Base-by-base conservation (phyloP, 2,797 vertebrate genomes). In the Avahi laniger region DNA sequence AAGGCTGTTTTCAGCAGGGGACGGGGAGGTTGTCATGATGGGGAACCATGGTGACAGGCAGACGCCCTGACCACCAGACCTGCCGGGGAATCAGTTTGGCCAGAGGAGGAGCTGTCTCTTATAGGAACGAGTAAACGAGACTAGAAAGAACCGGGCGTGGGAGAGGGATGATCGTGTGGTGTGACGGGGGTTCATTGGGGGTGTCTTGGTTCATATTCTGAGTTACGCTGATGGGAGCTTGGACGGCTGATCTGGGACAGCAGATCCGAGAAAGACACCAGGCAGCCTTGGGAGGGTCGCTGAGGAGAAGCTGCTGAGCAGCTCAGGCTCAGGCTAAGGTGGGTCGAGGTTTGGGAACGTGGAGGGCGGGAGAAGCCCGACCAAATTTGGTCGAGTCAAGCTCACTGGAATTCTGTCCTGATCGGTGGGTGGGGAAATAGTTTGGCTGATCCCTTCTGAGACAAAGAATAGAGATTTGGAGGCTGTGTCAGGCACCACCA, bases 11-110 rank as follows among this genome's bases (percentile, higher is more conserved):
- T 11, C 10, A 12, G 26, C 10, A 11, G 57, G 57, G 57, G 1
- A 28, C 5, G 57, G 57, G 57, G 57, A 59, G 57, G 57, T 59
- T 26, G 26, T 59, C 4, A 30, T 17, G 15, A 2, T 7, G 50
- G 12, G 70, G 14, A 8, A 0, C 0, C 5, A 24, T 7, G 22
- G 24, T 18, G 52, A 1, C 41, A 33, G 63, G 17, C 57, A 28
- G 57, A 26, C 24, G 10, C 57, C 26, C 57, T 28, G 57, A 59
- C 26, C 26, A 11, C 26, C 24, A 28, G 57, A 5, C 33, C 61
- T 63, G 6, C 28, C 2, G 1, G 30, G 4, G 13, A 14, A 63
- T 33, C 61, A 14, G 30, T 63, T 33, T 33, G 28, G 61, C 13
- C 24, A 28, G 57, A 59, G 57, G 10, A 11, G 24, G 26, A 59